These are phyloP conservation scores for Schizaphis graminum DNA, from an alignment of 2,888 invertebrate species.

Conservation along the genomic window DNA sequence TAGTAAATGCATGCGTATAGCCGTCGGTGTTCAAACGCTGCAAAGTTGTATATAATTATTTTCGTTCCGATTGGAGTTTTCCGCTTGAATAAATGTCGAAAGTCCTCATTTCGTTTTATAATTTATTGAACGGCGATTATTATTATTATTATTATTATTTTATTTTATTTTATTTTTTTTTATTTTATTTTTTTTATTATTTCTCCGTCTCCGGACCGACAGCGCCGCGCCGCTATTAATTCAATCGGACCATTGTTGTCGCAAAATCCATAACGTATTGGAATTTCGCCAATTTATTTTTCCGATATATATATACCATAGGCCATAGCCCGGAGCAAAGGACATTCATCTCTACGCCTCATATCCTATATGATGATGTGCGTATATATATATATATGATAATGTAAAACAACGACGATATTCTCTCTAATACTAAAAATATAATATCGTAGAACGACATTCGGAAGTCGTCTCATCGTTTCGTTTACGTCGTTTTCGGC, in stretches of 20 bases:
- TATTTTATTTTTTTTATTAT: conserved; percentile 1
- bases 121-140: background rate
- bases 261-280: conserved; percentile 49
- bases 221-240: conserved; percentile 28
- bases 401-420: conserved; percentile 7
- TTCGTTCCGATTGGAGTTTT: background rate
- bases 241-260: conserved; percentile 27
- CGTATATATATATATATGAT: background rate
- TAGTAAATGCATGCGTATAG: too few relatives aligned
- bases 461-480: background rate
- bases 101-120: background rate
- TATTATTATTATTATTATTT: conserved; percentile 6
- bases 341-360: background rate
- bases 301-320: background rate
- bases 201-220: background rate
- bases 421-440: background rate
- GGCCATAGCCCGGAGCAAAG: background rate
- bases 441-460: too few relatives aligned
- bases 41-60: conserved; percentile 18
- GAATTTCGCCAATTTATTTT: conserved; percentile 52
- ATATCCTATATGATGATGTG: background rate
- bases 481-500: background rate
- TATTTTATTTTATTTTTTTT: too few relatives aligned
- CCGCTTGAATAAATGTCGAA: background rate
- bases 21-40: background rate